Percentiles rank a stretch among this genome's conserved stretches.
These are phyloP conservation scores for Apodemia mormo DNA, from an alignment of 2,888 invertebrate genomes.

Conservation along the genomic window DNA sequence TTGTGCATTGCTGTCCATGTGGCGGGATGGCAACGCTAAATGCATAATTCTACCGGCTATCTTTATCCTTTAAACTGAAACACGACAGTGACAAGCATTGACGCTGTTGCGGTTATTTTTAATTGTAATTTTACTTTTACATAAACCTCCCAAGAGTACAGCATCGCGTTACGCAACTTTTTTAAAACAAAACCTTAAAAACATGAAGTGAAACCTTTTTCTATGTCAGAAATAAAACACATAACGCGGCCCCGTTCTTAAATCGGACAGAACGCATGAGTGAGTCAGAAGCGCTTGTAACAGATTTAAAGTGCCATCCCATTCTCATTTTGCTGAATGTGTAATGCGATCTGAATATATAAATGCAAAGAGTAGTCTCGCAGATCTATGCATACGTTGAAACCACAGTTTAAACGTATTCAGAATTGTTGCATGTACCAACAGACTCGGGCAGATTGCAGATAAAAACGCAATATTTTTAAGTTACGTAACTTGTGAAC, in stretches of 20 bases:
- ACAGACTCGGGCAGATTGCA: neutral
- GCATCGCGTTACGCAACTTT: neutral
- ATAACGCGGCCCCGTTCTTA: conserved; percentile 24
- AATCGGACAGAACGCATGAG: conserved; percentile 27
- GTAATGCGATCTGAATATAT: conserved; percentile 27
- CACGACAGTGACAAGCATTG: too few species aligned
- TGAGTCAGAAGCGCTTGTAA: conserved; percentile 23
- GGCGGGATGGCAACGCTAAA: too few species aligned
- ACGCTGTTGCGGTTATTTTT: too few species aligned
- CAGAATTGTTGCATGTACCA: conserved; percentile 15
- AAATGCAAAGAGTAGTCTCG: conserved; percentile 21
- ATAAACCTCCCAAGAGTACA: too few species aligned
- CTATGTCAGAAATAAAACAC: conserved; percentile 23
- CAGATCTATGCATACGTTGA: conserved; percentile 4
- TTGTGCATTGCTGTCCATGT: too few species aligned
- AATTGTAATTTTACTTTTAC: too few species aligned
- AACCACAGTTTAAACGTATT: conserved; percentile 10
- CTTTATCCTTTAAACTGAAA: too few species aligned
- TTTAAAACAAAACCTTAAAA: conserved; percentile 16
- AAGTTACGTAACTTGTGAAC: neutral
- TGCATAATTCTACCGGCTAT: too few species aligned
- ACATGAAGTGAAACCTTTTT: conserved; percentile 3
- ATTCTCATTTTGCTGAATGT: conserved; percentile 28
- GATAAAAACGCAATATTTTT: neutral
- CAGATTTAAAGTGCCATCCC: conserved; percentile 28